Conservation (phyloP, 2,797 vertebrate genomes). For the Silurus aristotelis region DNA sequence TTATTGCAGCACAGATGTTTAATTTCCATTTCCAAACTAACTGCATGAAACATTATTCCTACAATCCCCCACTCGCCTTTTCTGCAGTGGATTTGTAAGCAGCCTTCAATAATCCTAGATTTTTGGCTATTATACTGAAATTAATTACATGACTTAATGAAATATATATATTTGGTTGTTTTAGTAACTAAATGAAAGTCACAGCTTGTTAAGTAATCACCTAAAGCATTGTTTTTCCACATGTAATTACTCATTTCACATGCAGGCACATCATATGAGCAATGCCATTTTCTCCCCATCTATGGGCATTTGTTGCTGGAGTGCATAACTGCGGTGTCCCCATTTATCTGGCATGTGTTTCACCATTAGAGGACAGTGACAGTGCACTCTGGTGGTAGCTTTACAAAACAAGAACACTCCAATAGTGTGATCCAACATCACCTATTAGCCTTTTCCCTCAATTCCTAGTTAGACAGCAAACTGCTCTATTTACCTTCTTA, state of each 20-base stretch:
- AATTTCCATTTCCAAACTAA: conserved; percentile 12
- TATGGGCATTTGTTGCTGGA: conserved; percentile 25
- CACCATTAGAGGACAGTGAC: conserved; percentile 8
- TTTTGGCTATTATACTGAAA: not conserved
- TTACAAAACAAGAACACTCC: not conserved
- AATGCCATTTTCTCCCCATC: conserved; percentile 2
- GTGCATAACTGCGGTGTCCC: conserved; percentile 27
- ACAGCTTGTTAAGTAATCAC: not conserved
- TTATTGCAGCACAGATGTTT: conserved; percentile 29
- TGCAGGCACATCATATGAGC: not conserved
- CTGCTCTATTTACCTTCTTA: no score
- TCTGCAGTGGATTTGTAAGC: not conserved
- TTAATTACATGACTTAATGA: not conserved
- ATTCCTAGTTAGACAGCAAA: not conserved
- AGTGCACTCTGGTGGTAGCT: conserved; percentile 47
- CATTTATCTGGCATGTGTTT: not conserved
- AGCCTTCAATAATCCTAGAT: conserved; percentile 11
- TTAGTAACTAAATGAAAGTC: not conserved
- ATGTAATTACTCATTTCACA: not conserved
- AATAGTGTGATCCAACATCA: not conserved
- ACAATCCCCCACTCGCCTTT: not conserved
- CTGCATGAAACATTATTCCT: conserved; percentile 24
- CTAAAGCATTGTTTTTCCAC: not conserved
- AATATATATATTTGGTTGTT: not conserved
- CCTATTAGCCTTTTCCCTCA: not conserved